A percentile compares a stretch with the other conserved stretches of the same genome.
Conservation (phyloP, 2,113 vertebrate species). For the Alethe diademata region DNA sequence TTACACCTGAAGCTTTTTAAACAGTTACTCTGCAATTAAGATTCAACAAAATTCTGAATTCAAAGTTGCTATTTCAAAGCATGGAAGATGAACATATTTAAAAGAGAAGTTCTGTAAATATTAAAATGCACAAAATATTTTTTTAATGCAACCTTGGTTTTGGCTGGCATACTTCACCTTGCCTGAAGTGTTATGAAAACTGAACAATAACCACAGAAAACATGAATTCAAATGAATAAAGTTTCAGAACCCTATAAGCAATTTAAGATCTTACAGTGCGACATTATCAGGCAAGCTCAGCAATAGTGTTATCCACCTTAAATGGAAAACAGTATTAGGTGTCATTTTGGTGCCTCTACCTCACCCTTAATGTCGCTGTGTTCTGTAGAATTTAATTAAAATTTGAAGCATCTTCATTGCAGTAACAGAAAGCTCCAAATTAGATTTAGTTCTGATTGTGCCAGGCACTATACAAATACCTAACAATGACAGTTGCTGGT, state of each 20-base stretch:
- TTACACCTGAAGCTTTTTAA: not conserved
- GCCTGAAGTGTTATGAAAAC: not conserved
- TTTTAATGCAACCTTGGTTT: not conserved
- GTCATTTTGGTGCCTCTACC: not conserved
- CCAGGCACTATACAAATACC: constrained; percentile 45
- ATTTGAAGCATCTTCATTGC: not conserved
- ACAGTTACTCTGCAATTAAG: not conserved
- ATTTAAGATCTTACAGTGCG: not conserved
- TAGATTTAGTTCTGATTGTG: not conserved
- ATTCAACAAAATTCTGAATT: not conserved
- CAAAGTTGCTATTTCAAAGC: not conserved
- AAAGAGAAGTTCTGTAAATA: not conserved
- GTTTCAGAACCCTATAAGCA: not conserved
- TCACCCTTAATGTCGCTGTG: not conserved
- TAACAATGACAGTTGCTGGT: constrained; percentile 21
- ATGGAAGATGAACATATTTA: not conserved
- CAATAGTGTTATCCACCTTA: not conserved
- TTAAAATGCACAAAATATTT: not conserved
- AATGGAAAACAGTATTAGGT: not conserved
- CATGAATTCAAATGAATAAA: not conserved
- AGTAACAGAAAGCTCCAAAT: constrained; percentile 1
- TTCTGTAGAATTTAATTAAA: not conserved
- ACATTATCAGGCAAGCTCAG: not conserved
- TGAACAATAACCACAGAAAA: not conserved
- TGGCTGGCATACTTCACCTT: not conserved